Conservation (phyloP, 2,797 vertebrate genomes). For the Helarctos malayanus region DNA sequence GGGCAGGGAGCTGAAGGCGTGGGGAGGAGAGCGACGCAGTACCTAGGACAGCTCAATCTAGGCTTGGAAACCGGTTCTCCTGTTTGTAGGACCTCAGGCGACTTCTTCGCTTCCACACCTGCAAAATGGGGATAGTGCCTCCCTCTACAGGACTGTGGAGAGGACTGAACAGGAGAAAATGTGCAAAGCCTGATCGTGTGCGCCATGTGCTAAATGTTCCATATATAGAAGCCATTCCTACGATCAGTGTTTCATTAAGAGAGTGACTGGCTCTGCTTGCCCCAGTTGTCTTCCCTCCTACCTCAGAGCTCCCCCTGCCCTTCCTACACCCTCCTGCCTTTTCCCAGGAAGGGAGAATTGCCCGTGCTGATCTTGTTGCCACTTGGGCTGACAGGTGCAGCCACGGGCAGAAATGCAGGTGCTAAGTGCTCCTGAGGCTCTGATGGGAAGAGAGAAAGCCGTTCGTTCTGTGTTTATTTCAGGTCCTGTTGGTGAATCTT, state of each 20-base stretch:
- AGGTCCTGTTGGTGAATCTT: conserved; percentile 95
- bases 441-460: not conserved
- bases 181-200: not conserved
- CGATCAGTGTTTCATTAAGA: not conserved
- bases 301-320: not conserved
- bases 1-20: not conserved
- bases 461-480: conserved; percentile 75
- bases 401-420: not conserved
- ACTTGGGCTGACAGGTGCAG: not conserved
- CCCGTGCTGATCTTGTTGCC: conserved; percentile 6
- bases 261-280: not conserved
- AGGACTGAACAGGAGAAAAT: not conserved
- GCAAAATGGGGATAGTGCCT: not conserved
- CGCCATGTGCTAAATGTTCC: not conserved
- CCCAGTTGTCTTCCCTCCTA: not conserved
- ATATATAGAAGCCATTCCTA: not conserved
- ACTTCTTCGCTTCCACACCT: not conserved
- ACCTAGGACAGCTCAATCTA: not conserved
- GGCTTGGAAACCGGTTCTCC: not conserved
- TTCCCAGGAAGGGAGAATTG: conserved; percentile 39
- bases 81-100: not conserved
- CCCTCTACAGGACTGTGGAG: not conserved
- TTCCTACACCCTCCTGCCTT: not conserved
- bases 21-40: not conserved
- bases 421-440: not conserved